Evolutionary conservation across 2,113 vertebrate species (phyloP), one percentile per base, ranked within the genome.

Genomic region (Cinclus cinclus): DNA sequence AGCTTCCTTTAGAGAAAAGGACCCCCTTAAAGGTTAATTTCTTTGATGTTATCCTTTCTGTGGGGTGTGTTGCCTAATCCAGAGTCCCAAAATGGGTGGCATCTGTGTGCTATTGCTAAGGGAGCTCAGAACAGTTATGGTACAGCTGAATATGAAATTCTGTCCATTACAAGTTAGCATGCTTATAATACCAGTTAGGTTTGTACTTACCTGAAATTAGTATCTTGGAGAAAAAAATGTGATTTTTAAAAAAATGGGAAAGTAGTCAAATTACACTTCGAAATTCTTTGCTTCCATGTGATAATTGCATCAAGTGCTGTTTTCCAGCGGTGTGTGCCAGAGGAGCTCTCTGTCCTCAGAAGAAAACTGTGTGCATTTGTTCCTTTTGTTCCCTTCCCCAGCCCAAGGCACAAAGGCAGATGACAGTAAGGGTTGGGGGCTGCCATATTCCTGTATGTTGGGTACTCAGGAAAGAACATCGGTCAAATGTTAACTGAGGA

Each of bases 91-190:
- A 60, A 21, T 39, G 37, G 8, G 8, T 55, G 15, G 8, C 25
- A 17, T 35, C 24, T 31, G 7, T 62, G 35, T 53, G 4, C 49
- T 84, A 0, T 31, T 75, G 50, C 42, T 68, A 59, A 68, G 91
- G 44, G 15, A 91, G 13, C 11, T 52, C 7, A 7, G 37, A 87
- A 47, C 24, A 49, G 8, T 91, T 89, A 33, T 46, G 44, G 21
- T 71, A 13, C 8, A 37, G 22, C 12, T 0, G 0, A 58, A 31
- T 52, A 12, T 4, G 8, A 35, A 28, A 14, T 56, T 69, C 41
- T 78, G 39, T 41, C 27, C 4, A 4, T 75, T 81, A 10, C 10
- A 79, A 30, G 23, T 37, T 62, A 68, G 7, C 11, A 19, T 78
- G 35, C 18, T 42, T 85, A 30, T 59, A 86, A 83, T 58, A 7